Base-by-base conservation (phyloP, 2,888 invertebrate genomes). In the Thereva nobilitata region DNA sequence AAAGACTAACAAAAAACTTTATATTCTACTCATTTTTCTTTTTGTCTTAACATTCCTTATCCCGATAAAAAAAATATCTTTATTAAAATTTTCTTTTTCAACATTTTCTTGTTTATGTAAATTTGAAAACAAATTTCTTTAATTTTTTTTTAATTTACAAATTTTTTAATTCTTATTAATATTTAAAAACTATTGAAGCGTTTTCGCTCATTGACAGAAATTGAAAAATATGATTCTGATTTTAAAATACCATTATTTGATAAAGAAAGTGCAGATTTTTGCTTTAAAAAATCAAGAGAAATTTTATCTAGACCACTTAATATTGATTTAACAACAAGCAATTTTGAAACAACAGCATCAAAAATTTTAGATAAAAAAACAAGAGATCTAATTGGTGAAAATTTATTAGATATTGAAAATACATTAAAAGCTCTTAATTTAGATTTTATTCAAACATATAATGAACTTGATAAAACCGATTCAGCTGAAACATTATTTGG, bases 241-340 rank as follows among this genome's bases (percentile, higher is more conserved):
- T 78, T 85, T 65, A 83, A 86, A 70, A 81, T 89, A 54, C 89
- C 89, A 2, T 79, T 89, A 10, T 89, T 89, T 85, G 89, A 89
- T 77, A 87, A 87, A 76, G 87, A 88, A n/a, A 87, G 87, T 8
- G 88, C 88, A 0, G 89, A 89, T 77, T 89, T 88, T 75, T 88
- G 87, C 75, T 89, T 89, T 74, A 88, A 89, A 44, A 88, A 88
- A 74, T 89, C 89, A 0, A 85, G 88, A 4, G 89, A 89, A 76
- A 80, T 89, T 9, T 79, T 89, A 2, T 86, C 86, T 44, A 85
- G 87, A 57, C 87, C 88, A 1, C 71, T 81, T 54, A 76, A 75
- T 50, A 71, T 79, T 40, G 78, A 79, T 68, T 69, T 73, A 76
- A 77, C 52, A 10, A 57, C 71, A 56, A 64, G 54, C 5, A 52